Base-by-base conservation (phyloP, 2,888 invertebrate genomes). In the Phytoseiulus persimilis region DNA sequence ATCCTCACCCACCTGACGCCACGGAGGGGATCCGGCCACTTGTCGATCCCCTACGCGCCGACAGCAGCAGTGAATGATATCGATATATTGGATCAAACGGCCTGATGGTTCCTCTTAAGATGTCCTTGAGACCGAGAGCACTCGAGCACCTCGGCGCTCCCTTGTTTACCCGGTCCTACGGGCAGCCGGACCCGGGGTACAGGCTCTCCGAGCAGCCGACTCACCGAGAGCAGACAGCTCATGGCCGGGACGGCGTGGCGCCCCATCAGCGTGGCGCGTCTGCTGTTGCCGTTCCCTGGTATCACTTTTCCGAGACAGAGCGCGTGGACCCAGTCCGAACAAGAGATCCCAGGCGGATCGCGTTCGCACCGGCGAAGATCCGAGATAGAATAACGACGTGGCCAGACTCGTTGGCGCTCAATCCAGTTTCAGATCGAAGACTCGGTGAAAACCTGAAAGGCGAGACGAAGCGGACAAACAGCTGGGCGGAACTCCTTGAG, bases 31-130 rank as follows among this genome's bases (percentile, higher is more conserved):
- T 23, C 65, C 28, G 18, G 65, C 65, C 65, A 65, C 65, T 65
- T 65, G 65, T 65, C 65, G 65, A 14, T 28, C n/a, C n/a, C n/a
- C n/a, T 65, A 65, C 65, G 65, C 65, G 14, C 9, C 65, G 11
- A 11, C 9, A 28, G 65, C 65, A 28, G 28, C 65, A 65, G 11
- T 65, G 65, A 65, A 65, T 65, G 18, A 65, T 65, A 65, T 65
- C 65, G 65, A 65, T 65, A 65, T 65, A 65, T 65, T 65, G 65
- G 65, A 65, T 65, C 65, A 65, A 65, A 65, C 65, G 65, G 46
- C 65, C 28, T 28, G 65, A 65, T 65, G 65, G 65, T 65, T 65
- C 65, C 65, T 65, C 65, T 65, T 65, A 65, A 65, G 65, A 65
- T 23, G 65, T 65, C 65, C 65, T 65, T 65, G 65, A 65, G 65